Percentiles rank a stretch among this genome's conserved stretches.
Conservation (phyloP, 2,113 vertebrate species). For the Prionailurus viverrinus region DNA sequence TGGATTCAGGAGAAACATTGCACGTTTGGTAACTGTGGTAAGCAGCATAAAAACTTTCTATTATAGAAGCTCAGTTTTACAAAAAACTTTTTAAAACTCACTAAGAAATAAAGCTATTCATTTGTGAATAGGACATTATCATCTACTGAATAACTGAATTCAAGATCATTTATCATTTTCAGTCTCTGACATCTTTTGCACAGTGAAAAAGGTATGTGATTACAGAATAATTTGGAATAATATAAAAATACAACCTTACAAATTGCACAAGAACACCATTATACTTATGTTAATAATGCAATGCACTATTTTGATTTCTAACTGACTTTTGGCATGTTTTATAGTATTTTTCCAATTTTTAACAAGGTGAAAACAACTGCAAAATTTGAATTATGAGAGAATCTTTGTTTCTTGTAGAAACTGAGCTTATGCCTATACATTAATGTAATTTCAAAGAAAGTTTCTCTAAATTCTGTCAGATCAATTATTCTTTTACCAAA, state of each 20-base stretch:
- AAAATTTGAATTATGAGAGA: background rate
- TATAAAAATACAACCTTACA: slow-evolving; percentile 70
- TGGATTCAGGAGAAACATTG: slow-evolving; percentile 66
- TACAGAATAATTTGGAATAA: slow-evolving; percentile 82
- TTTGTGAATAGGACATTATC: slow-evolving; percentile 82
- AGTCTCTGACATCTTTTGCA: slow-evolving; percentile 69
- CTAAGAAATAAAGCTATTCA: slow-evolving; percentile 79
- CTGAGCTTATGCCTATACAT: background rate
- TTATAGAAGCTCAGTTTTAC: slow-evolving; percentile 71
- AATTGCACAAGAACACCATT: slow-evolving; percentile 65
- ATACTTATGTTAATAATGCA: slow-evolving; percentile 67
- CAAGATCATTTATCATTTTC: slow-evolving; percentile 84
- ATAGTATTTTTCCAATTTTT: slow-evolving; percentile 8
- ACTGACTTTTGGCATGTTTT: slow-evolving; percentile 56
- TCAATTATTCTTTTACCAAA: background rate
- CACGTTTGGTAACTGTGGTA: slow-evolving; percentile 30
- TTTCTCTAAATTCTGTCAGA: background rate
- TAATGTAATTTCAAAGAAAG: background rate
- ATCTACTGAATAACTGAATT: slow-evolving; percentile 78
- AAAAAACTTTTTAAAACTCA: slow-evolving; percentile 73
- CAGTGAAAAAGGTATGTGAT: slow-evolving; percentile 77
- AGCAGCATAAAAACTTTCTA: slow-evolving; percentile 38
- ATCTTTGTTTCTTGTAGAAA: background rate
- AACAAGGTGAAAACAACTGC: background rate
- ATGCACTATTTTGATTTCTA: slow-evolving; percentile 56